These are phyloP conservation scores for Octodon degus DNA, from an alignment of 2,113 vertebrate species.

Conservation along the genomic window DNA sequence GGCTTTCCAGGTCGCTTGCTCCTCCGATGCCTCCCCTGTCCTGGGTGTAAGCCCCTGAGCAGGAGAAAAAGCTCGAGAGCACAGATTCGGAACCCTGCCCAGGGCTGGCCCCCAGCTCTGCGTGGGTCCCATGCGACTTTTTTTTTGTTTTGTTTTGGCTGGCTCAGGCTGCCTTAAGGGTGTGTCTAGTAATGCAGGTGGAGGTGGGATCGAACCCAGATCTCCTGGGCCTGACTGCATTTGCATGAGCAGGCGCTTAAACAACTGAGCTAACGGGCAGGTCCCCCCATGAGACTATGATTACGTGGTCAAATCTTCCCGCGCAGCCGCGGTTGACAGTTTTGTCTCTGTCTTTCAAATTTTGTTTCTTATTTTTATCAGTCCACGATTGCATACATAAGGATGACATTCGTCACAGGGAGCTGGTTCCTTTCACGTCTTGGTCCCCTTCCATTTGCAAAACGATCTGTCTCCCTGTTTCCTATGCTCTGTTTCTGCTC, in stretches of 20 bases:
- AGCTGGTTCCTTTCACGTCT: background rate
- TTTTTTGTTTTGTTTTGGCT: no score
- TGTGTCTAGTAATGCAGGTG: no score
- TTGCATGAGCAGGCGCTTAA: no score
- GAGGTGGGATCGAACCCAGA: no score
- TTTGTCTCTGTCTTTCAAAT: background rate
- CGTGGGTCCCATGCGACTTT: no score
- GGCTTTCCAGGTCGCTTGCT: background rate
- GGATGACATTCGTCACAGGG: background rate
- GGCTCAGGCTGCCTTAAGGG: no score
- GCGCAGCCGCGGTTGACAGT: rapidly evolving
- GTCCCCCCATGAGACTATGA: no score
- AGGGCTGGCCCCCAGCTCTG: background rate
- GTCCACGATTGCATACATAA: background rate
- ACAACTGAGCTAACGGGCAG: no score
- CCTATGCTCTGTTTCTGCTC: background rate
- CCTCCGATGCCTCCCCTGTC: background rate
- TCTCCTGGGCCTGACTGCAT: no score
- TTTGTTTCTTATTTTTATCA: background rate
- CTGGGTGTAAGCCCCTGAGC: background rate
- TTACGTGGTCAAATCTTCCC: background rate
- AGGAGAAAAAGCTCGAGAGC: no score
- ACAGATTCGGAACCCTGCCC: background rate
- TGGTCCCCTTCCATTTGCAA: background rate
- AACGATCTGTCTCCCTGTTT: background rate